Conservation (phyloP, 1,140 invertebrate species). For the Latrodectus geometricus region DNA sequence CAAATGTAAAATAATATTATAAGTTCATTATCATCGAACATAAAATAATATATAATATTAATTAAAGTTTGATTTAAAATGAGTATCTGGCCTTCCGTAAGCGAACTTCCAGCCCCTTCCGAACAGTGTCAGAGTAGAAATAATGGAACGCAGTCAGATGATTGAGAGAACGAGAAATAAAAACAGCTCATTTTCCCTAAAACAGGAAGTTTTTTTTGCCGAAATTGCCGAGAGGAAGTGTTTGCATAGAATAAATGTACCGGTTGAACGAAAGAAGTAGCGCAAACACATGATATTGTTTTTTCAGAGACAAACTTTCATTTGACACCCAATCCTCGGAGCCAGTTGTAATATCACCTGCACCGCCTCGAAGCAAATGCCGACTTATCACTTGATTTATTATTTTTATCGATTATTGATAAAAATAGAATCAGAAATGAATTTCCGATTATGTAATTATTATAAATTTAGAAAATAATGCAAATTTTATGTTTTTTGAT, state of each 20-base stretch:
- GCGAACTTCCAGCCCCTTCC: no score
- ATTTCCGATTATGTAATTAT: no score
- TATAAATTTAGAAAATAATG: no score
- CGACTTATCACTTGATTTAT: background rate
- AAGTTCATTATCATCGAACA: no score
- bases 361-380: background rate
- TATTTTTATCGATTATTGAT: background rate
- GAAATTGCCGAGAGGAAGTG: background rate
- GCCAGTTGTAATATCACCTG: background rate
- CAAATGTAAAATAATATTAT: no score
- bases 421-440: no score
- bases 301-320: background rate
- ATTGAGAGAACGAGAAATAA: background rate
- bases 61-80: no score
- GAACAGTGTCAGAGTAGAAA: no score
- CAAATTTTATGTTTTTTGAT: no score
- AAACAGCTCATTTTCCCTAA: background rate
- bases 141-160: background rate
- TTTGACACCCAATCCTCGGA: background rate
- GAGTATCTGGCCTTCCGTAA: no score
- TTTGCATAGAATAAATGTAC: background rate
- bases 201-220: background rate
- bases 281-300: background rate
- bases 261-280: background rate
- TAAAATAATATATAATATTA: no score